These are phyloP conservation scores for Arenaria interpres DNA, from an alignment of 2,113 vertebrate genomes.

Conservation along the genomic window DNA sequence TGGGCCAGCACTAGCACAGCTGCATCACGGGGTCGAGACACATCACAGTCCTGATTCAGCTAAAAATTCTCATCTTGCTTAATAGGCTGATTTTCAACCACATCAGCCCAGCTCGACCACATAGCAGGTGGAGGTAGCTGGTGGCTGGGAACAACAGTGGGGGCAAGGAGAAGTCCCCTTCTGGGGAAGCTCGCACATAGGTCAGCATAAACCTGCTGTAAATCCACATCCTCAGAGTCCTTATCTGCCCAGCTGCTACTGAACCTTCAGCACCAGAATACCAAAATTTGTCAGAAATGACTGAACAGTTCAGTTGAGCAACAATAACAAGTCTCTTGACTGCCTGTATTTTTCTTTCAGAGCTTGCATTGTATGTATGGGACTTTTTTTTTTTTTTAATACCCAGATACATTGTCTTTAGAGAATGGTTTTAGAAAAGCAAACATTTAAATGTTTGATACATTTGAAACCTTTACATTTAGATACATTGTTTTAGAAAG, in stretches of 20 bases:
- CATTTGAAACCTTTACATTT: too few relatives aligned
- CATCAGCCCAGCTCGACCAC: background rate
- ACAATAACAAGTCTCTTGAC: background rate
- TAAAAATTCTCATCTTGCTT: background rate
- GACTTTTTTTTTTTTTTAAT: background rate
- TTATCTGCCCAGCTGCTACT: background rate
- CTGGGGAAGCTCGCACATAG: background rate
- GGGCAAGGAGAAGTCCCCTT: background rate
- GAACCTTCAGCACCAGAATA: background rate
- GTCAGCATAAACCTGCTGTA: background rate
- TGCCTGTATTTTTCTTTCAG: background rate
- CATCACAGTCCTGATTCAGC: background rate
- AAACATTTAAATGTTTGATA: background rate
- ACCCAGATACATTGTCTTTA: background rate
- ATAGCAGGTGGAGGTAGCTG: background rate
- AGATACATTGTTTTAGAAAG: background rate
- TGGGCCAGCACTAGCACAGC: background rate
- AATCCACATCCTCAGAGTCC: background rate
- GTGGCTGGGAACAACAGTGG: background rate
- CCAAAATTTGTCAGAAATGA: background rate
- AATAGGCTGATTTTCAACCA: background rate
- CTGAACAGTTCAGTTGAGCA: background rate
- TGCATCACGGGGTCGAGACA: background rate
- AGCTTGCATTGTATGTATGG: background rate
- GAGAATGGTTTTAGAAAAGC: background rate